These are phyloP conservation scores for Brassicogethes aeneus DNA, from an alignment of 2,888 invertebrate species.

Conservation along the genomic window DNA sequence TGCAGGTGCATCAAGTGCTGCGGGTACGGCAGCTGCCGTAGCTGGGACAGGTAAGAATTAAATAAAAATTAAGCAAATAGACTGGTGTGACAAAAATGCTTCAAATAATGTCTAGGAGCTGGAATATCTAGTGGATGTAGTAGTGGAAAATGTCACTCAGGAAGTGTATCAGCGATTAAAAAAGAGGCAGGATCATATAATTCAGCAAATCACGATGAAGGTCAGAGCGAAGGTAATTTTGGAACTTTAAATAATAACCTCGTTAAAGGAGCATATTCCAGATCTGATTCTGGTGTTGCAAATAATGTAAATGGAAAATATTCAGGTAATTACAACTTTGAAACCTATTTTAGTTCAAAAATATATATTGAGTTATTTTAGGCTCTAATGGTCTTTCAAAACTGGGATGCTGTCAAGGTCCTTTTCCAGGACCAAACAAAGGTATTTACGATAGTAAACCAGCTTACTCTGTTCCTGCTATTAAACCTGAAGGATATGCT, in stretches of 20 bases:
- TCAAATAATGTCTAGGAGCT: no score
- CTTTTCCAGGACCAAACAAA: slow-evolving; percentile 22
- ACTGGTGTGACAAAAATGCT: no score
- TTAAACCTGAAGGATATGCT: neutral
- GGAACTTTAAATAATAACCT: neutral
- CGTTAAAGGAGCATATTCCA: no score
- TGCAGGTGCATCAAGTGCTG: neutral
- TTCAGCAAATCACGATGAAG: no score
- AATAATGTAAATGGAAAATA: neutral
- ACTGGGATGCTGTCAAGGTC: slow-evolving; percentile 18
- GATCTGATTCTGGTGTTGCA: neutral
- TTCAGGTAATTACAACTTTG: no score
- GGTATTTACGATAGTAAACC: slow-evolving; percentile 22
- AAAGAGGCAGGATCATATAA: no score
- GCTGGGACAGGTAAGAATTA: no score
- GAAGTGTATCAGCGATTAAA: no score
- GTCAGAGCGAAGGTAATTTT: neutral
- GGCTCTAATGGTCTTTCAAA: no score
- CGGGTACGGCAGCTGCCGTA: neutral
- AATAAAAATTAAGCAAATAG: no score
- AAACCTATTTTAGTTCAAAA: no score
- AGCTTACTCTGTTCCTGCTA: slow-evolving; percentile 10
- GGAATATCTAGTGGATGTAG: neutral
- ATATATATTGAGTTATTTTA: no score
- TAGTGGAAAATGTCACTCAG: neutral